phyloP scores from a whole-genome alignment of 2,888 invertebrate genomes.

The Phragmatobia fuliginosa region DNA sequence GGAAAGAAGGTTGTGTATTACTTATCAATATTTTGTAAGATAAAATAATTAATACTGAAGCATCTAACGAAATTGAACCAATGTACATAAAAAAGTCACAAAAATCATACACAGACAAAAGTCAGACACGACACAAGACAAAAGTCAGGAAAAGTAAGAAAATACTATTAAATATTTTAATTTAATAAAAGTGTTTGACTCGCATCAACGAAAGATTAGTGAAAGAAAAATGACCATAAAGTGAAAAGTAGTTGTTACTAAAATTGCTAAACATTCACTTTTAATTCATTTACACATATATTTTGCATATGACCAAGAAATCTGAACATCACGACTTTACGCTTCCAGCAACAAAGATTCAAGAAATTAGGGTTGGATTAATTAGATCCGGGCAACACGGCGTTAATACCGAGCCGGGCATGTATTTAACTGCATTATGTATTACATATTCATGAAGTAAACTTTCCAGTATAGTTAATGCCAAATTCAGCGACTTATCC shows the following conservation, averaged over 20 bases:
- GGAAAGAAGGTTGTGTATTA: no score
- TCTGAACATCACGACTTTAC: constrained; percentile 11
- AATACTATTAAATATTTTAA: no score
- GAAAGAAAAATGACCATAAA: background rate
- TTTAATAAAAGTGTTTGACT: no score
- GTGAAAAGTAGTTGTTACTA: background rate
- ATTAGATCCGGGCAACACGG: constrained; percentile 58
- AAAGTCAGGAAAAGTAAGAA: no score
- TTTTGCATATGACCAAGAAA: constrained; percentile 13
- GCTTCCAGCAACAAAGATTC: constrained; percentile 55
- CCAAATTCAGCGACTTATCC: constrained; percentile 74
- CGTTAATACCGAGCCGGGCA: constrained; percentile 65
- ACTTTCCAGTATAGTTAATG: constrained; percentile 75
- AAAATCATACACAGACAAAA: no score
- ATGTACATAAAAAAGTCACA: no score
- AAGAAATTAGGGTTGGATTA: constrained; percentile 64
- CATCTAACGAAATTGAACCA: no score
- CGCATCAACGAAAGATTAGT: background rate
- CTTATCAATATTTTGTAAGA: no score
- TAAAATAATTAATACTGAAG: no score
- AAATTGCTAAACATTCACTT: background rate
- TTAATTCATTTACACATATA: background rate
- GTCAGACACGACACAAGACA: no score
- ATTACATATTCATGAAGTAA: constrained; percentile 81
- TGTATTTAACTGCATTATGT: constrained; percentile 81